Evolutionary conservation across 2,888 invertebrate species (phyloP), one percentile per base, ranked within the genome.

Genomic region (Rhorus exstirpatorius): DNA sequence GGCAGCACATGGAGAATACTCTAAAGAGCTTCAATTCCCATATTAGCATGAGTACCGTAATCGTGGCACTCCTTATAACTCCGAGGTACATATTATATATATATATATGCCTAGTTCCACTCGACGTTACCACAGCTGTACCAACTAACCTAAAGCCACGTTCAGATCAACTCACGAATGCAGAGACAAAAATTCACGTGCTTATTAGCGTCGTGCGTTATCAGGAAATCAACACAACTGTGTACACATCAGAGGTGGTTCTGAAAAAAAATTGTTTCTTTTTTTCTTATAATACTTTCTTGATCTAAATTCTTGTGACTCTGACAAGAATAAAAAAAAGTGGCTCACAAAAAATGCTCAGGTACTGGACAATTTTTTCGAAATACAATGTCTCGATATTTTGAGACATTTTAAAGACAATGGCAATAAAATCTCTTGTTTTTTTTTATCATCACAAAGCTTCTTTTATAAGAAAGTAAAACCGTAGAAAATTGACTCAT

Each of bases 21-120:
- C 76, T 41, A 71, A 71, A 67, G 81, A 76, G 63, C 71, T 67
- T 53, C 71, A 77, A 77, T 72, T 76, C 60, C 76, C 71, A 49
- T 72, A 67, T 81, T 72, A 71, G 61, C 77, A 49, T 51, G 60
- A 72, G 81, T 77, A 81, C 60, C 76, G 72, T 72, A 53, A 81
- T 72, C 67, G 46, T 61, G 63, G 68, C 78, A 65, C 78, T 78
- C 78, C 78, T 75, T 70, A n/a, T 55, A 38, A 2, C 63, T n/a
- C 65, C 19, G 44, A 14, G 75, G 49, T 65, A 44, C 53, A 60
- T 24, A 41, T 8, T 46, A 35, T n/a, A 41, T 10, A 10, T 10
- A 1, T 8, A 17, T 12, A 61, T 21, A n/a, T 21, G 44, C 24
- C n/a, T 10, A 44, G 53, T 35, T 46, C 35, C 53, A 63, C 63